Base-by-base conservation (phyloP, 1,140 invertebrate species). In the Drosophila ambigua region DNA sequence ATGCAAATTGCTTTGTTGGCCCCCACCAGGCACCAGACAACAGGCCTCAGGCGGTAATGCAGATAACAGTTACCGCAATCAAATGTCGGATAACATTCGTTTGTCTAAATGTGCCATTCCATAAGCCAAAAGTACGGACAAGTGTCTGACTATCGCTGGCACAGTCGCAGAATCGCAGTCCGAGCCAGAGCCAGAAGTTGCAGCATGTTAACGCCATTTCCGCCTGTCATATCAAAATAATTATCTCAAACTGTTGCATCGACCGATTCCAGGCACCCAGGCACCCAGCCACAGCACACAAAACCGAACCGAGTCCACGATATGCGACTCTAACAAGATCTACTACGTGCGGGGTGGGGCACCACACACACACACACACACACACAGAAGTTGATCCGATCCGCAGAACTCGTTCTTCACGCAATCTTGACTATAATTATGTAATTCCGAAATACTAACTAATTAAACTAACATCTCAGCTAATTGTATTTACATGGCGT, bases 191-290 rank as follows among this genome's bases (percentile, higher is more conserved):
- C 62, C 74, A 83, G 75, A 64, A 83, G 55, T 71, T 62, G 68
- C 67, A 82, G 83, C 83, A 72, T 77, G 76, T 83, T 88, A 88
- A 88, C 83, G 83, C 79, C 72, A 79, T 83, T 88, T 88, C 83
- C 83, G 83, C 68, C 69, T 88, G 83, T 89, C 83, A 77, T 89
- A 88, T 88, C 83, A 79, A 89, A 83, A 79, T 88, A 83, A 88
- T 88, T 88, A 88, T 89, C 83, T 88, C 62, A 83, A 77, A 83
- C 72, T 72, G 72, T 73, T 65, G 67, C 68, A 63, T 57, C 69
- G 79, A 72, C 69, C 68, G 68, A 74, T 65, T 84, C 49, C 72
- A 77, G 64, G 58, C 24, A 31, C 45, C 45, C 45, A 69, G n/a
- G 58, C 24, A 31, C 45, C 45, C 45, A 69, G n/a, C 60, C 45